Evolutionary conservation across 2,888 invertebrate species (phyloP).

Genomic region (Drosophila vallismaia): DNA sequence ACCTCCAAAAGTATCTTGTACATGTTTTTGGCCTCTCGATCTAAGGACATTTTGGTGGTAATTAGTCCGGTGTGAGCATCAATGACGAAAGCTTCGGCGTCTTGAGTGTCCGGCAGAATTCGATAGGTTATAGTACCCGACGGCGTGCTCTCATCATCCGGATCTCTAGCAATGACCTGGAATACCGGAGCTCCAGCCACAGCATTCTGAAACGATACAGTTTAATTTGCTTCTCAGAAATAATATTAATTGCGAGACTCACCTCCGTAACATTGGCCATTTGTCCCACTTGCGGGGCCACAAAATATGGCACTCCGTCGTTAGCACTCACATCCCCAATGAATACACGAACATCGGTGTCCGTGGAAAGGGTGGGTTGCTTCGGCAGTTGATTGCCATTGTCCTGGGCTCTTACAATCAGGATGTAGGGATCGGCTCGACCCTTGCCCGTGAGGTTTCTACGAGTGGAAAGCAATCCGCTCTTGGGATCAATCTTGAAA

Average conservation of each 20-base stretch:
- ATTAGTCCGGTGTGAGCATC: slow-evolving; percentile 89
- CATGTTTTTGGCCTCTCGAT: slow-evolving; percentile 89
- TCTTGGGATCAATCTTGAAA: slow-evolving; percentile 87
- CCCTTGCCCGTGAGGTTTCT: slow-evolving; percentile 90
- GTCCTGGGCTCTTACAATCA: slow-evolving; percentile 89
- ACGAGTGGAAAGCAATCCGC: slow-evolving; percentile 88
- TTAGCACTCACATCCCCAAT: slow-evolving; percentile 92
- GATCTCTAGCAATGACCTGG: slow-evolving; percentile 90
- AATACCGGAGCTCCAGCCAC: slow-evolving; percentile 90
- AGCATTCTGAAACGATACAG: slow-evolving; percentile 86
- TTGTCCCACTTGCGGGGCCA: slow-evolving; percentile 89
- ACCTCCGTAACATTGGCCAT: slow-evolving; percentile 89
- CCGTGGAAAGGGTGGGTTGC: slow-evolving; percentile 85
- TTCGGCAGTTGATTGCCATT: slow-evolving; percentile 86
- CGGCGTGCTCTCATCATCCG: slow-evolving; percentile 90
- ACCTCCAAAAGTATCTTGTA: slow-evolving; percentile 92
- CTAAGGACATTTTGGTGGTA: slow-evolving; percentile 88
- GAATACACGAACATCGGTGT: slow-evolving; percentile 87
- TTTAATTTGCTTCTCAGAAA: neutral
- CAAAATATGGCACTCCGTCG: slow-evolving; percentile 91
- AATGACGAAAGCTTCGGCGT: slow-evolving; percentile 87
- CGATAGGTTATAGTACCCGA: slow-evolving; percentile 90
- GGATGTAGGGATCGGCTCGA: slow-evolving; percentile 89
- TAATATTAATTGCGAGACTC: slow-evolving; percentile 7
- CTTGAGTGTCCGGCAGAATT: slow-evolving; percentile 88